Percentiles rank a stretch among this genome's conserved stretches.
These are phyloP conservation scores for Alitta virens DNA, from an alignment of 2,888 invertebrate genomes.

Conservation along the genomic window DNA sequence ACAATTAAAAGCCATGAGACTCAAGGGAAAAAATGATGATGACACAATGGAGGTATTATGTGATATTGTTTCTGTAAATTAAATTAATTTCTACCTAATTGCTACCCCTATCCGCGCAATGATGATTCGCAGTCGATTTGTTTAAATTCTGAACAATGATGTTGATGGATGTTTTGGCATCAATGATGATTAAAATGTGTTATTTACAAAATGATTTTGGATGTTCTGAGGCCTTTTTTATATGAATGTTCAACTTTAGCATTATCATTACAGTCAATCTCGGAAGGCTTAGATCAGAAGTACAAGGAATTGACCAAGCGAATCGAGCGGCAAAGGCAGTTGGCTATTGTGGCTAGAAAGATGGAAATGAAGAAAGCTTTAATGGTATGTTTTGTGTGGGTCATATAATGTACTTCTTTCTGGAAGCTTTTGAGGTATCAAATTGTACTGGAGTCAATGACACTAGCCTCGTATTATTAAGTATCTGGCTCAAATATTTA, in stretches of 20 bases:
- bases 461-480: too few relatives aligned
- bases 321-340: constrained; percentile 50
- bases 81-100: too few relatives aligned
- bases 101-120: too few relatives aligned
- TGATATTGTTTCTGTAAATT: too few relatives aligned
- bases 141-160: too few relatives aligned
- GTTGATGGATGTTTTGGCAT: not conserved
- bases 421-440: too few relatives aligned
- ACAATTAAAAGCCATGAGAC: constrained; percentile 41
- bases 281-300: constrained; percentile 36
- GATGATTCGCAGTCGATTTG: too few relatives aligned
- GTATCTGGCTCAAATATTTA: too few relatives aligned
- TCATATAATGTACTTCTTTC: too few relatives aligned
- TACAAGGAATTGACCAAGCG: constrained; percentile 49
- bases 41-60: constrained; percentile 22
- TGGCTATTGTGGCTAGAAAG: constrained; percentile 48
- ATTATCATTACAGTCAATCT: constrained; percentile 32
- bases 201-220: not conserved
- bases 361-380: constrained; percentile 49
- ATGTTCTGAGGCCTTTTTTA: not conserved
- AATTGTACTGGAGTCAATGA: too few relatives aligned
- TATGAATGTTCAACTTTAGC: too few relatives aligned
- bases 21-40: constrained; percentile 31
- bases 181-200: not conserved
- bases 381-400: constrained; percentile 33